Percentiles rank a stretch among this genome's conserved stretches.
phyloP scores from a whole-genome alignment of 2,113 vertebrate genomes.

The Xenopus borealis region DNA sequence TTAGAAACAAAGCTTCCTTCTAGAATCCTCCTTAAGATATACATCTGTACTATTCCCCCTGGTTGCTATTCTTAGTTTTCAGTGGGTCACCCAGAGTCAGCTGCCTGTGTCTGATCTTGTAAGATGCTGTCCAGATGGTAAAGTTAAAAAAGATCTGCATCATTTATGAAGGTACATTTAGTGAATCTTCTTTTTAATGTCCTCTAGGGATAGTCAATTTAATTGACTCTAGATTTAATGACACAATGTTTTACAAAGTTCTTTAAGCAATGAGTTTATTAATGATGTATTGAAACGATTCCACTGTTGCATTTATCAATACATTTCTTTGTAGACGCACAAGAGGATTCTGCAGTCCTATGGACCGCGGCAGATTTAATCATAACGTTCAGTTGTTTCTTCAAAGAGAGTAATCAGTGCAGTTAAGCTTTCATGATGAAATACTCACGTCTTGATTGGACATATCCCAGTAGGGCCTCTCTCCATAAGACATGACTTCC shows the following conservation, averaged over 20 bases:
- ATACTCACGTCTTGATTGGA: conserved; percentile 93
- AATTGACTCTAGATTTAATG: conserved; percentile 56
- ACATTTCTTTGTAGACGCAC: not conserved
- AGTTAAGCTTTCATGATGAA: not conserved
- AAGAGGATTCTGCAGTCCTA: not conserved
- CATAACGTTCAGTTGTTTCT: too few species aligned
- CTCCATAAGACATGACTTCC: conserved; percentile 98
- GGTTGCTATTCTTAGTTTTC: conserved; percentile 30
- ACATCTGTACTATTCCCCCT: conserved; percentile 29
- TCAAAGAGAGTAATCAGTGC: too few species aligned
- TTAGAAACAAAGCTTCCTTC: not conserved
- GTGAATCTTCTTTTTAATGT: conserved; percentile 65
- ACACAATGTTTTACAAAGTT: conserved; percentile 42
- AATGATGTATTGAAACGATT: conserved; percentile 7
- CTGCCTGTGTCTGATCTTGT: conserved; percentile 33
- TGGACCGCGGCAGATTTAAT: not conserved
- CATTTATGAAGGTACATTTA: conserved; percentile 75
- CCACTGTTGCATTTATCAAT: not conserved
- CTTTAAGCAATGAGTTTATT: conserved; percentile 16
- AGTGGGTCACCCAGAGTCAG: conserved; percentile 39
- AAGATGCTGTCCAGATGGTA: conserved; percentile 65
- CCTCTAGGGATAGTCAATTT: conserved; percentile 53
- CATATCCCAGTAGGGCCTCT: conserved; percentile 97
- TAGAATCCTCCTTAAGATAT: conserved; percentile 30
- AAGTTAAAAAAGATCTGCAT: conserved; percentile 70